Evolutionary conservation across 1,140 invertebrate species (phyloP).

Genomic region (Cylas formicarius): DNA sequence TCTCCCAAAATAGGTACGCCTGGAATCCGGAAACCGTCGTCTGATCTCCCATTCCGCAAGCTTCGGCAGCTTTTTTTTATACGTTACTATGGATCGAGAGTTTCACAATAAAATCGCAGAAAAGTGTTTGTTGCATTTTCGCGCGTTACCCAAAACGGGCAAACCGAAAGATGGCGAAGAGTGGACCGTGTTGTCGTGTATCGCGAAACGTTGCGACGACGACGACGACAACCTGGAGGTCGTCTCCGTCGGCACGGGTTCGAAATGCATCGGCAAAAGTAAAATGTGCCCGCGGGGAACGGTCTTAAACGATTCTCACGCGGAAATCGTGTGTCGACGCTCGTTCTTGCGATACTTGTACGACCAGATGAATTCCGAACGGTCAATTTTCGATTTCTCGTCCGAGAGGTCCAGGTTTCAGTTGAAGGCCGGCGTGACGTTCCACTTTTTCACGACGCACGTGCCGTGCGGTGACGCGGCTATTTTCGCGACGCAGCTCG

Average conservation of each 20-base stretch:
- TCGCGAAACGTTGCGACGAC: slow-evolving; percentile 55
- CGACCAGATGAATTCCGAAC: slow-evolving; percentile 47
- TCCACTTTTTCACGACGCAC: slow-evolving; percentile 83
- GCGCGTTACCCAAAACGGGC: slow-evolving; percentile 65
- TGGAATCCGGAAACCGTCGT: slow-evolving; percentile 59
- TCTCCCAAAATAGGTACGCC: slow-evolving; percentile 56
- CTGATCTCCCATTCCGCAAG: too few species aligned
- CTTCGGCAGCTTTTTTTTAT: too few species aligned
- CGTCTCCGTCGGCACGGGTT: slow-evolving; percentile 78
- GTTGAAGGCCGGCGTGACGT: slow-evolving; percentile 56
- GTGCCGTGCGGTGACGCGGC: slow-evolving; percentile 91
- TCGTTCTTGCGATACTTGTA: slow-evolving; percentile 74
- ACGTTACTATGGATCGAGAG: slow-evolving; percentile 3
- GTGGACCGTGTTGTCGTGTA: slow-evolving; percentile 76
- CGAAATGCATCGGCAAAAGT: slow-evolving; percentile 78
- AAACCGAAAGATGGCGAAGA: slow-evolving; percentile 67
- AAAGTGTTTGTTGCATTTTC: slow-evolving; percentile 55
- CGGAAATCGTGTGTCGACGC: slow-evolving; percentile 79
- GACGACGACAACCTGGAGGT: slow-evolving; percentile 50
- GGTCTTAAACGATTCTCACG: slow-evolving; percentile 83
- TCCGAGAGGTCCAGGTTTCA: slow-evolving; percentile 40
- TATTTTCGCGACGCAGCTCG: slow-evolving; percentile 61
- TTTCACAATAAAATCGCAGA: slow-evolving; percentile 44
- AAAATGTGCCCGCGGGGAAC: slow-evolving; percentile 61
- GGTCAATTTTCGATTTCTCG: slow-evolving; percentile 40